A percentile compares a stretch with the other conserved stretches of the same genome.
These are phyloP conservation scores for Anoura caudifer DNA, from an alignment of 2,113 vertebrate species.

Conservation along the genomic window DNA sequence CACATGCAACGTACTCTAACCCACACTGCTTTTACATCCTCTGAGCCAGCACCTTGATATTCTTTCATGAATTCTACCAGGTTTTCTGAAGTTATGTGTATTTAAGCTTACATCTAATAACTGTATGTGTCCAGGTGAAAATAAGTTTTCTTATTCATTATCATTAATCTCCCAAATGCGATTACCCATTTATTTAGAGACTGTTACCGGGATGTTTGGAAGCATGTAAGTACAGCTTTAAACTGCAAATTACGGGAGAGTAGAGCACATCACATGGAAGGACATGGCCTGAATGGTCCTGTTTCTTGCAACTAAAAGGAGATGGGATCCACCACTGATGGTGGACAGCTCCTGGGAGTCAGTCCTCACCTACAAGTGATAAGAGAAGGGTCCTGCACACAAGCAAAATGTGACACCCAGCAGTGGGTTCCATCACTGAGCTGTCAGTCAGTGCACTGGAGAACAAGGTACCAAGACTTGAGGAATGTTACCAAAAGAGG, in stretches of 20 bases:
- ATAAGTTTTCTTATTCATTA: neutral
- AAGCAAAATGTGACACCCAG: no score
- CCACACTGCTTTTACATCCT: neutral
- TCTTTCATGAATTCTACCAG: neutral
- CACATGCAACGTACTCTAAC: neutral
- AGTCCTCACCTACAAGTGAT: neutral
- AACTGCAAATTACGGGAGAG: neutral
- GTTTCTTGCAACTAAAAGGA: neutral
- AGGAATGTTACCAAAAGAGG: neutral
- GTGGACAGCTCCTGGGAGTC: neutral
- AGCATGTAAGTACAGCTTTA: neutral
- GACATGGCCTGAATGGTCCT: neutral
- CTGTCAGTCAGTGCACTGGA: no score
- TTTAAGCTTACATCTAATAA: neutral
- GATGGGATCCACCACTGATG: neutral
- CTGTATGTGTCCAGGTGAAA: neutral
- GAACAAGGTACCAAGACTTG: neutral
- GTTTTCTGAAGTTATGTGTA: neutral
- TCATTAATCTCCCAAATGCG: neutral
- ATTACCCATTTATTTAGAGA: neutral
- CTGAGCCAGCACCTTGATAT: neutral
- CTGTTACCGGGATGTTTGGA: neutral
- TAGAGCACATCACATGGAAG: neutral
- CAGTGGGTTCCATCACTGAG: neutral
- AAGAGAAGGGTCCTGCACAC: neutral